A percentile compares a stretch with the other conserved stretches of the same genome.
These are phyloP conservation scores for Rambutsinella grinnellia DNA, from an alignment of 2,888 invertebrate species.

Conservation along the genomic window DNA sequence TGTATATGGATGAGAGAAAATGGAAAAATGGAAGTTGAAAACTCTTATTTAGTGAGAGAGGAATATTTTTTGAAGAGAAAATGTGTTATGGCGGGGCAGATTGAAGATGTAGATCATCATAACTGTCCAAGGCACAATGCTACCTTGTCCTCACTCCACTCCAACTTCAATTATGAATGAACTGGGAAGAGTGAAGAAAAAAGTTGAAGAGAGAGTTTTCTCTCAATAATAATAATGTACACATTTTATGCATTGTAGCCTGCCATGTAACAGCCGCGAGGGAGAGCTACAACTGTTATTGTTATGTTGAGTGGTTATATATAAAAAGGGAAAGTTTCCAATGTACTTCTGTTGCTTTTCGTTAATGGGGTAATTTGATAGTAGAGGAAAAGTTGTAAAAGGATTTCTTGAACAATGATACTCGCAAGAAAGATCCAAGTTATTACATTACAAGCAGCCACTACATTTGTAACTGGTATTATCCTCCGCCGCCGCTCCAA, in stretches of 20 bases:
- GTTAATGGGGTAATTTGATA: slow-evolving; percentile 2
- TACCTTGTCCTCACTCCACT: slow-evolving; percentile 15
- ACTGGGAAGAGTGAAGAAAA: slow-evolving; percentile 23
- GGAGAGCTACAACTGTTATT: neutral
- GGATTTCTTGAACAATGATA: too few relatives aligned
- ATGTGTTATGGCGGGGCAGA: slow-evolving; percentile 46
- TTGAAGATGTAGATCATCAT: slow-evolving; percentile 60
- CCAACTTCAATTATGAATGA: too few relatives aligned
- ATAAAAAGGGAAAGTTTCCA: neutral
- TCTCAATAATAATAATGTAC: neutral
- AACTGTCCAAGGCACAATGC: slow-evolving; percentile 58
- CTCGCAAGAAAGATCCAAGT: too few relatives aligned
- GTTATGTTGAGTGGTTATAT: too few relatives aligned
- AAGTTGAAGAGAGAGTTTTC: neutral
- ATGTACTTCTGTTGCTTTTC: neutral
- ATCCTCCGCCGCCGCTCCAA: too few relatives aligned
- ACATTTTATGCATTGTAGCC: neutral
- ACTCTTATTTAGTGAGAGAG: neutral
- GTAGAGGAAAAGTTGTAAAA: too few relatives aligned
- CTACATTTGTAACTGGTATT: too few relatives aligned
- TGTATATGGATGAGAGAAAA: neutral
- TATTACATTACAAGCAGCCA: too few relatives aligned
- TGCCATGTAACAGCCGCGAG: neutral
- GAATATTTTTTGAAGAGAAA: slow-evolving; percentile 17
- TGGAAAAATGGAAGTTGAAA: slow-evolving; percentile 11